phyloP scores from a whole-genome alignment of 2,113 vertebrate genomes.

The Plestiodon gilberti region DNA sequence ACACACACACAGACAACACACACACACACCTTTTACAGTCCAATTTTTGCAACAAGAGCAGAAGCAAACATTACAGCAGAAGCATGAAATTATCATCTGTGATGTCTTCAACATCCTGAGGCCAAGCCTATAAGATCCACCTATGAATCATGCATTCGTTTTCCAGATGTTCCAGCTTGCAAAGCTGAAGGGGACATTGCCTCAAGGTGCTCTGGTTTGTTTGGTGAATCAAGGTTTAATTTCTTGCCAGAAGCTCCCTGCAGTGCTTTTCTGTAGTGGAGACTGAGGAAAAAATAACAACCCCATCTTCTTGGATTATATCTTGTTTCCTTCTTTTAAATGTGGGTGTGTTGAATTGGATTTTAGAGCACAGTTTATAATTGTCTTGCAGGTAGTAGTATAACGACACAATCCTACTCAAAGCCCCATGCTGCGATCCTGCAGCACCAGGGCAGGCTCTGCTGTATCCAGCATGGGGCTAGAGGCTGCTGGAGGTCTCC shows the following conservation, averaged over 20 bases:
- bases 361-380: neutral
- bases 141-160: neutral
- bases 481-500: no score
- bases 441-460: no score
- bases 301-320: neutral
- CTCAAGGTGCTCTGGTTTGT: constrained; percentile 11
- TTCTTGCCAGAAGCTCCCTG: constrained; percentile 1
- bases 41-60: neutral
- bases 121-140: neutral
- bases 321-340: neutral
- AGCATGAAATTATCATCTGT: constrained; percentile 44
- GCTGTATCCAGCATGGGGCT: no score
- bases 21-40: rapidly evolving
- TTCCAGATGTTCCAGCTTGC: constrained; percentile 40
- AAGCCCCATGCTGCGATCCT: no score
- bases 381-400: neutral
- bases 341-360: neutral
- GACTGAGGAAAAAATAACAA: neutral
- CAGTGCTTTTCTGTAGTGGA: neutral
- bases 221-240: constrained; percentile 11
- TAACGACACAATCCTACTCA: no score
- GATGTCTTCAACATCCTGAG: neutral
- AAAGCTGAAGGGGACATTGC: neutral
- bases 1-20: neutral
- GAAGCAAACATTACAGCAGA: constrained; percentile 3